Conservation (phyloP, 2,797 vertebrate species). For the Antrozous pallidus region DNA sequence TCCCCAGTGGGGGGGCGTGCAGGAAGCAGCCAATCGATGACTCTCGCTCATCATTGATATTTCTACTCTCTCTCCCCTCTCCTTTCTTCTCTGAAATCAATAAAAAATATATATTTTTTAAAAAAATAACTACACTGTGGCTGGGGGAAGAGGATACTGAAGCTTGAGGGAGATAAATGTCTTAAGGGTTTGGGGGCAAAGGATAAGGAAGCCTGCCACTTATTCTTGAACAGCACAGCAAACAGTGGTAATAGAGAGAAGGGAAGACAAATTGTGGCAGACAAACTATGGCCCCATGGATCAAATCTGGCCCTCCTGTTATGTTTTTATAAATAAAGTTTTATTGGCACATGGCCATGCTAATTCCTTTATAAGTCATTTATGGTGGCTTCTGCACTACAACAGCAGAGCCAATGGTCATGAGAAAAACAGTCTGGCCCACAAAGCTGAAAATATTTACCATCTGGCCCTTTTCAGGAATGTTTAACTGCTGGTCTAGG, state of each 20-base stretch:
- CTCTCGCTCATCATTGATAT: no score
- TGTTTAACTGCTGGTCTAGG: neutral
- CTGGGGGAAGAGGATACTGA: neutral
- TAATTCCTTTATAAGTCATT: no score
- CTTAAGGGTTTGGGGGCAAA: neutral
- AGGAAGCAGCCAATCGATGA: no score
- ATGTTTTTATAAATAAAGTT: neutral
- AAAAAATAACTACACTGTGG: no score
- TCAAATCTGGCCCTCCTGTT: neutral
- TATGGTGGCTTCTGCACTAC: accelerated
- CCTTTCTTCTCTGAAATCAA: no score
- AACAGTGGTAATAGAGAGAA: neutral
- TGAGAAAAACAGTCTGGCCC: neutral
- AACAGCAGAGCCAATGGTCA: neutral
- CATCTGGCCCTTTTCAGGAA: neutral
- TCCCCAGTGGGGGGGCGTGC: no score
- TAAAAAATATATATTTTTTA: no score
- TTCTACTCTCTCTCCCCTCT: no score
- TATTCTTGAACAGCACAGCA: neutral
- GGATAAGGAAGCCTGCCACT: neutral
- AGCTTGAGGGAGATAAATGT: neutral
- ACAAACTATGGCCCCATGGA: neutral
- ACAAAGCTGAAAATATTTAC: neutral
- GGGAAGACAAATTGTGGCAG: neutral
- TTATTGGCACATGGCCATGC: neutral